Evolutionary conservation across 2,797 vertebrate species (phyloP).

Genomic region (Gallinago stenura): DNA sequence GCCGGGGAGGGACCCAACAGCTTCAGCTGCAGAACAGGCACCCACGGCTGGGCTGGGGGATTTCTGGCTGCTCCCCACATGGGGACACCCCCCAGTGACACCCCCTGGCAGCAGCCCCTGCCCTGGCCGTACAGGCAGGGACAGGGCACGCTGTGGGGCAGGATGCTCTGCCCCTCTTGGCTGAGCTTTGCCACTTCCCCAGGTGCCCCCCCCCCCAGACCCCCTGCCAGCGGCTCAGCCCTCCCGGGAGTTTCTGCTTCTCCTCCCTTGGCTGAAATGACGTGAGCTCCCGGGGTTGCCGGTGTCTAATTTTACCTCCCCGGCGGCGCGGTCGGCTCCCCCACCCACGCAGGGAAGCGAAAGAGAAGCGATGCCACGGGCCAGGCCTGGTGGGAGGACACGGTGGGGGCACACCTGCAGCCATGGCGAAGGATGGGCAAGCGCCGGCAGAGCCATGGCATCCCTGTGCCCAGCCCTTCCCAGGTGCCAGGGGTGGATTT

Average conservation of each 20-base stretch:
- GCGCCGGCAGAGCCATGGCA: background rate
- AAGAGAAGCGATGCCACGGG: background rate
- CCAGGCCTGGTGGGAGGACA: background rate
- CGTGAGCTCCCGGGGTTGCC: background rate
- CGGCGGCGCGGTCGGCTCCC: background rate
- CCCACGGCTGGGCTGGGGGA: accelerated
- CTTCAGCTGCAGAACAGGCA: background rate
- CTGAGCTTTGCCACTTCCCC: accelerated
- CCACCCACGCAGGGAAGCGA: background rate
- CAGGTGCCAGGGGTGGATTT: accelerated
- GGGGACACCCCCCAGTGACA: accelerated
- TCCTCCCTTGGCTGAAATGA: background rate
- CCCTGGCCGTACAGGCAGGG: background rate
- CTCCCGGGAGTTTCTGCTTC: background rate
- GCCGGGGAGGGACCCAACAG: accelerated
- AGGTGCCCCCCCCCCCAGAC: too few relatives aligned
- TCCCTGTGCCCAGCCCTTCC: background rate
- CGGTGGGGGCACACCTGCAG: background rate
- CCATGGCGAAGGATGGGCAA: background rate
- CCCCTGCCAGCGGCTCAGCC: background rate
- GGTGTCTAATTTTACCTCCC: accelerated
- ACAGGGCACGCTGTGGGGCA: background rate
- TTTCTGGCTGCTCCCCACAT: accelerated
- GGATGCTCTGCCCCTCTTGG: background rate
- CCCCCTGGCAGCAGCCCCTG: background rate